Base-by-base conservation (phyloP, 1,140 invertebrate species). In the Pissodes strobi region DNA sequence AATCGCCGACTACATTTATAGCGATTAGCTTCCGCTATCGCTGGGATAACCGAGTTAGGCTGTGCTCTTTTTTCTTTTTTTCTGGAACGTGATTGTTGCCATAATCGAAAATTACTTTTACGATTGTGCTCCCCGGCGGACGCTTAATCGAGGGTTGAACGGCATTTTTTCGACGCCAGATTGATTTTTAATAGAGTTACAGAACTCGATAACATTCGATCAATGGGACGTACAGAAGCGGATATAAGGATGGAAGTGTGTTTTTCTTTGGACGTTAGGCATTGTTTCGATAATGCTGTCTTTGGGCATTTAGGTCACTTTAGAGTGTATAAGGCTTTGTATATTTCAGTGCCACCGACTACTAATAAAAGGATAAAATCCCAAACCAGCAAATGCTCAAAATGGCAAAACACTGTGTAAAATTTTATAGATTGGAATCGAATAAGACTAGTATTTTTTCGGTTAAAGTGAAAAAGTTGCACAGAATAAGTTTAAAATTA, bases 111-210 rank as follows among this genome's bases (percentile, higher is more conserved):
- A 66, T 64, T 48, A 57, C 45, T 64, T 56, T 56, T 22, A 34
- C 34, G 37, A 39, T 45, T 64, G 60, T 51, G 10, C 30, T n/a
- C 17, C 22, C 38, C 58, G 17, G 17, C 22, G 37, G n/a, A 41
- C 60, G 22, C 17, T 53, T 53, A 53, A 62, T 62, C 48, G 60
- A 62, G n/a, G 43, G 60, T 41, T 37, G 60, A 45, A 62, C 43
- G 17, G 60, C 37, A 37, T 53, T 62, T 62, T 62, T 62, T 62
- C 23, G 23, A 38, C 37, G 23, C 8, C 62, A 57, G 53, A 64
- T 64, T 64, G 62, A 56, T 49, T 64, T 64, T 64, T 64, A 64
- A 64, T 58, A 49, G 45, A 64, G 52, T 64, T 64, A 64, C 52
- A 25, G 17, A 51, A 57, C 21, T 18, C 43, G 53, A 53, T 60